Evolutionary conservation across 2,888 invertebrate species (phyloP), one percentile per base, ranked within the genome.

Genomic region (Hedychridium roseum): DNA sequence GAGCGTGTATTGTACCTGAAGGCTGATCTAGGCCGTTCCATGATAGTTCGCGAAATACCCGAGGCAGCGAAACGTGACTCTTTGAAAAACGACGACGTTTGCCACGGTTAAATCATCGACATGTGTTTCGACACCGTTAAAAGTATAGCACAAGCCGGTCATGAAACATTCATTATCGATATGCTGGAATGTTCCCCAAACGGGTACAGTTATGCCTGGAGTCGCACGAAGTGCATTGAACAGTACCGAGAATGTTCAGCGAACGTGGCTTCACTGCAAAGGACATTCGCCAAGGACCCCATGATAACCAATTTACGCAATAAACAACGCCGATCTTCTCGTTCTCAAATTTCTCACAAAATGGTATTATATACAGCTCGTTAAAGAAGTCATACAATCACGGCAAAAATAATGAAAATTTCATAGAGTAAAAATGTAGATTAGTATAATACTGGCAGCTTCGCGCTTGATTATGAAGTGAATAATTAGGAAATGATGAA

Each of bases 141-240:
- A 23, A 15, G 28, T 31, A 15, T 15, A 11, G 30, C 28, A 41
- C 18, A 27, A 12, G 41, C 18, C 6, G 49, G 42, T 42, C 50
- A 50, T 50, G 50, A 50, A 50, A 50, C 31, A 50, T 50, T 50
- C 50, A 50, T 39, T 31, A 37, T 43, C 20, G 43, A 43, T 31
- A 32, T 26, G 20, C 28, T n/a, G 21, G 20, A n/a, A 32, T 35
- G 44, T 40, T 40, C 40, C 39, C 23, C 30, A 49, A 40, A 39
- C 26, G 18, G 17, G 27, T 35, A 39, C 35, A 41, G 47, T 47
- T 47, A 47, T 20, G 2, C 18, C 4, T 17, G 43, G 36, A 36
- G 36, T 44, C 31, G 17, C 32, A 38, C 4, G 30, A n/a, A n/a
- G 31, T 31, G 44, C 44, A 38, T 44, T 38, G 38, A 32, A 38